Conservation (phyloP, 2,888 invertebrate genomes). For the Drosophila fulvimacula region DNA sequence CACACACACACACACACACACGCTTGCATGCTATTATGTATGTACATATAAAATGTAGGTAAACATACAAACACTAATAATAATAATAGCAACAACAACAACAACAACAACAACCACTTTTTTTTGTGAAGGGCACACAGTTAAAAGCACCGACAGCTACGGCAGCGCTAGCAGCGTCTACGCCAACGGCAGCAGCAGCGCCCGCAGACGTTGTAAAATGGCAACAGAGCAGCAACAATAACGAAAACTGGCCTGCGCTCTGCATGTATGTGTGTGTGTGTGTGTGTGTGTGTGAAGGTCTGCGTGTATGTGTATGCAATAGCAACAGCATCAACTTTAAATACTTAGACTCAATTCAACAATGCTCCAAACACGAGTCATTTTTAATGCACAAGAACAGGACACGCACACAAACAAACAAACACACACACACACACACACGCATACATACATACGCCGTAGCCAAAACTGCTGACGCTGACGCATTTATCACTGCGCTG, state of each 20-base stretch:
- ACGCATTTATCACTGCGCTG: constrained; percentile 62
- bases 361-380: constrained; percentile 56
- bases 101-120: constrained; percentile 14
- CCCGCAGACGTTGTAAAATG: constrained; percentile 51
- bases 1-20: constrained; percentile 7
- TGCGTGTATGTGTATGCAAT: constrained; percentile 8
- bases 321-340: constrained; percentile 42
- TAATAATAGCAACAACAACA: neutral
- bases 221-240: constrained; percentile 42
- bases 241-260: constrained; percentile 35
- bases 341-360: constrained; percentile 52
- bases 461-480: constrained; percentile 50
- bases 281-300: neutral
- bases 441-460: constrained; percentile 16
- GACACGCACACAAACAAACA: constrained; percentile 16
- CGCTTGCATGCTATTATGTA: constrained; percentile 7
- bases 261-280: neutral
- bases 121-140: constrained; percentile 55
- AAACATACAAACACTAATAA: constrained; percentile 32
- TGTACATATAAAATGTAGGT: constrained; percentile 36
- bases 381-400: constrained; percentile 61
- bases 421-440: constrained; percentile 13
- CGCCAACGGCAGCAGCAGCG: constrained; percentile 31
- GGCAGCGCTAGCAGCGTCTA: constrained; percentile 9
- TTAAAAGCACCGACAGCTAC: constrained; percentile 32